Conservation (phyloP, 2,888 invertebrate genomes). For the Matsumyia berberina region DNA sequence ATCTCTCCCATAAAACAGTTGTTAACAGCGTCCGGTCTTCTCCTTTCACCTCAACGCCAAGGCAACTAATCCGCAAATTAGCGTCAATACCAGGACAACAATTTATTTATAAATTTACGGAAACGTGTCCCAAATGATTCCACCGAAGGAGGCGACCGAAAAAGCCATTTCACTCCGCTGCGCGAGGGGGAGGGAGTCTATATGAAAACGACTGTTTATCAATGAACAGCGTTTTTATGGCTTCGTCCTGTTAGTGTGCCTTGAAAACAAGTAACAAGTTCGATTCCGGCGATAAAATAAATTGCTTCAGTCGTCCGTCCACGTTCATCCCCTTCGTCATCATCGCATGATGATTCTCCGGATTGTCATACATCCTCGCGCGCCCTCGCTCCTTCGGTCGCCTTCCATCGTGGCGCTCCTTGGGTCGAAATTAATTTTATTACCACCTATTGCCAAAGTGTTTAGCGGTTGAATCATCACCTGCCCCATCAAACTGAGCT, state of each 20-base stretch:
- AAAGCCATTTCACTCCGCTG: slow-evolving; percentile 18
- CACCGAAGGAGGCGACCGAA: slow-evolving; percentile 13
- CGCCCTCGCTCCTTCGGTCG: slow-evolving; percentile 15
- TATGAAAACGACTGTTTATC: slow-evolving; percentile 73
- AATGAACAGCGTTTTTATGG: slow-evolving; percentile 76
- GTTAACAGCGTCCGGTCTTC: slow-evolving; percentile 73
- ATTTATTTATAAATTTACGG: slow-evolving; percentile 75
- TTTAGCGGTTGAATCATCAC: slow-evolving; percentile 69
- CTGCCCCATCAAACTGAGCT: slow-evolving; percentile 54
- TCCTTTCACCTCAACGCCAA: slow-evolving; percentile 44
- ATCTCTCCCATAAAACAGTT: slow-evolving; percentile 73
- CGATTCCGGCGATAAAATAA: slow-evolving; percentile 75
- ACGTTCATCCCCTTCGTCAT: slow-evolving; percentile 56
- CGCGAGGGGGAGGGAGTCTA: slow-evolving; percentile 40
- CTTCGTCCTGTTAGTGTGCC: slow-evolving; percentile 74
- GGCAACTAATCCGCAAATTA: slow-evolving; percentile 74
- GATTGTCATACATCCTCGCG: slow-evolving; percentile 41
- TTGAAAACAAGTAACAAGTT: slow-evolving; percentile 74
- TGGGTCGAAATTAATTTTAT: slow-evolving; percentile 67
- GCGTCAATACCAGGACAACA: slow-evolving; percentile 75
- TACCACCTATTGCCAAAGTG: slow-evolving; percentile 65
- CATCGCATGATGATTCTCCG: slow-evolving; percentile 11
- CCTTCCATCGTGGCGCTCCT: slow-evolving; percentile 33
- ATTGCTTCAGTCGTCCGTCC: slow-evolving; percentile 63
- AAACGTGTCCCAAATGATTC: slow-evolving; percentile 70